phyloP scores from a whole-genome alignment of 1,140 invertebrate species.

The Ceratitis capitata region DNA sequence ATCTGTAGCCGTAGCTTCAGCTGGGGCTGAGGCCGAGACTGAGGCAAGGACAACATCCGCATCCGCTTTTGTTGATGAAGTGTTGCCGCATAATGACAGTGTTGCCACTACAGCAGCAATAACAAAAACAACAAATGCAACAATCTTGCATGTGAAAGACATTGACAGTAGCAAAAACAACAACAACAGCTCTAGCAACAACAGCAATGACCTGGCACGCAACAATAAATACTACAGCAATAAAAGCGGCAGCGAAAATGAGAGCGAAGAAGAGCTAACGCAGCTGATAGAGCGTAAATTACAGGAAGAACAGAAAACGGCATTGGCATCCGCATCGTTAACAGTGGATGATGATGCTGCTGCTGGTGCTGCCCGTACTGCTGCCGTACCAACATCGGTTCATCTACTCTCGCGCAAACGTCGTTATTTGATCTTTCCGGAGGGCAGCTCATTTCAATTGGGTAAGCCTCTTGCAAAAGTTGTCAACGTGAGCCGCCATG shows the following conservation, averaged over 20 bases:
- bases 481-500: not conserved
- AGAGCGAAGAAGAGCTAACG: conserved; percentile 2
- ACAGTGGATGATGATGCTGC: not conserved
- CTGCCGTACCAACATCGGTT: no score
- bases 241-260: no score
- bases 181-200: not conserved
- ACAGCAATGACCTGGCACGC: not conserved
- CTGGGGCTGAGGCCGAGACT: not conserved
- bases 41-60: conserved; percentile 23
- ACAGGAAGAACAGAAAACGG: not conserved
- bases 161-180: conserved; percentile 33
- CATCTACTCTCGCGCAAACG: conserved; percentile 67
- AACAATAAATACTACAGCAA: not conserved
- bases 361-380: no score
- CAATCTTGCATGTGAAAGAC: conserved; percentile 3
- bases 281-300: conserved; percentile 20
- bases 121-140: not conserved
- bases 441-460: conserved; percentile 80
- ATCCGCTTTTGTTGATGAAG: conserved; percentile 33
- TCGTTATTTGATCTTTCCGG: conserved; percentile 80
- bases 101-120: conserved; percentile 37
- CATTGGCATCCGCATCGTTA: not conserved
- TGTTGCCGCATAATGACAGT: conserved; percentile 28
- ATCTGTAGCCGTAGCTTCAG: not conserved
- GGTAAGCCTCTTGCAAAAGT: conserved; percentile 68